Conservation (phyloP, 2,113 vertebrate species). For the Ailurus styani region DNA sequence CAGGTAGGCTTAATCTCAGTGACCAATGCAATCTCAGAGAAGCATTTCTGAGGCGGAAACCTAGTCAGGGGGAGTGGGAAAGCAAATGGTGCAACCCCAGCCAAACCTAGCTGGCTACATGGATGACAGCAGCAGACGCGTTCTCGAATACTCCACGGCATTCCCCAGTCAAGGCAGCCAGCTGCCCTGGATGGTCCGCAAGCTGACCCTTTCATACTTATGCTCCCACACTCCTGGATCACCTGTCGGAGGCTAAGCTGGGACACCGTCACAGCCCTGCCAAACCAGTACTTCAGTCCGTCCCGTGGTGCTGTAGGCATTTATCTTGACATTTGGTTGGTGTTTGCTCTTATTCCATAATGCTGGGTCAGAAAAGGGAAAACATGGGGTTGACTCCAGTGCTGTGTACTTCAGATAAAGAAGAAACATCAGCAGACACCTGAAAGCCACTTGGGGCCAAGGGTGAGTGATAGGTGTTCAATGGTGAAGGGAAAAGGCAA, state of each 20-base stretch:
- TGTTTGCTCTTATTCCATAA: not conserved
- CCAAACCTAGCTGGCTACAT: not conserved
- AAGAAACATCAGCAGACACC: not conserved
- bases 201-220: not conserved
- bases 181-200: not conserved
- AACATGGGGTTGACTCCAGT: not conserved
- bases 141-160: not conserved
- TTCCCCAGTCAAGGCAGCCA: not conserved
- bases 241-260: not conserved
- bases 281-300: not conserved
- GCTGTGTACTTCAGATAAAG: not conserved
- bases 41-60: slow-evolving; percentile 7
- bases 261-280: not conserved
- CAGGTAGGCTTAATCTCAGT: not conserved
- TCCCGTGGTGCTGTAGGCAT: not conserved
- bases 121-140: not conserved
- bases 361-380: not conserved
- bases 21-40: not conserved
- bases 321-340: not conserved
- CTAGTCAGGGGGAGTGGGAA: not conserved
- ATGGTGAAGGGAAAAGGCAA: not conserved
- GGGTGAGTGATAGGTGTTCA: not conserved
- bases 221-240: not conserved
- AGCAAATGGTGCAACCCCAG: not conserved
- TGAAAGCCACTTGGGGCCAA: not conserved